Conservation (phyloP, 2,797 vertebrate genomes). For the Xenopus petersii region DNA sequence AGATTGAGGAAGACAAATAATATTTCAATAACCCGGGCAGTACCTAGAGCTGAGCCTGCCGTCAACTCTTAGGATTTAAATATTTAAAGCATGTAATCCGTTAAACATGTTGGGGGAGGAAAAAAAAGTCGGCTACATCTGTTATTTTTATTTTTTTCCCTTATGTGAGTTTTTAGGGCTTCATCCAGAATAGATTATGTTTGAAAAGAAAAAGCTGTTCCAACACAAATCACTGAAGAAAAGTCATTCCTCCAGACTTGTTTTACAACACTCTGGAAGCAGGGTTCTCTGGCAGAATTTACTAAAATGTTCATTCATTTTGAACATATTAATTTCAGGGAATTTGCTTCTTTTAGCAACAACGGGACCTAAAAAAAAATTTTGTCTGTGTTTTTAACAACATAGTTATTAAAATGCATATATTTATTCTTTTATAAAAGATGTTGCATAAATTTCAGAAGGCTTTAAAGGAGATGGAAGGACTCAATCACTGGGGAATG, state of each 20-base stretch:
- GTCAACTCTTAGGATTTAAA: conserved; percentile 39
- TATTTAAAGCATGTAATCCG: conserved; percentile 42
- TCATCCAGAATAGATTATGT: conserved; percentile 35
- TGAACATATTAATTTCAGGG: background rate
- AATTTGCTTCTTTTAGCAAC: too few species aligned
- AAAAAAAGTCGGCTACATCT: conserved; percentile 38
- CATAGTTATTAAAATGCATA: too few species aligned
- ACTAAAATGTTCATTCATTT: background rate
- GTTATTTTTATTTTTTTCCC: conserved; percentile 40
- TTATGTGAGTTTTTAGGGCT: conserved; percentile 33
- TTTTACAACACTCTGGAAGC: conserved; percentile 17
- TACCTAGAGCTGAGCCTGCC: conserved; percentile 35
- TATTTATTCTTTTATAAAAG: too few species aligned
- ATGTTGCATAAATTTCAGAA: too few species aligned
- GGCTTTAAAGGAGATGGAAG: too few species aligned
- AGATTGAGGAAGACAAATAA: conserved; percentile 32
- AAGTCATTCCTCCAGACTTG: background rate
- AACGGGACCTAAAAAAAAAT: too few species aligned
- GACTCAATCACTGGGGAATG: too few species aligned
- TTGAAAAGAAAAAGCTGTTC: conserved; percentile 37
- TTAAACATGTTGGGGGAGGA: conserved; percentile 29
- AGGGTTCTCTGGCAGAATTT: background rate
- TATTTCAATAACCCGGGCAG: conserved; percentile 40
- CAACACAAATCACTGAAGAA: conserved; percentile 18
- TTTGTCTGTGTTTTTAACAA: too few species aligned